Base-by-base conservation (phyloP, 2,113 vertebrate genomes). In the Corydoras sp. region DNA sequence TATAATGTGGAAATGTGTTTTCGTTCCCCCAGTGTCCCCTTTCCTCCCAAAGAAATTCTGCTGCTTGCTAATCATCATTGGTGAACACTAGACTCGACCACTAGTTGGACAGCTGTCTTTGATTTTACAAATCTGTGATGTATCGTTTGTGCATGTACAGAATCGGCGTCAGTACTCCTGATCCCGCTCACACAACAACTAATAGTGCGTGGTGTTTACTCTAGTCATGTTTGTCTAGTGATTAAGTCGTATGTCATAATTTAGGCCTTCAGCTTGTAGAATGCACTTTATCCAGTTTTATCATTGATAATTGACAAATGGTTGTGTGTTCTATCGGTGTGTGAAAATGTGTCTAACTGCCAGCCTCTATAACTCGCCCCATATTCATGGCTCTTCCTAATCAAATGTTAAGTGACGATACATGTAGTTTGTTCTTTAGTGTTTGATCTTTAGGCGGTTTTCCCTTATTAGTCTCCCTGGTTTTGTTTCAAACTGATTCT, bases 261-360 rank as follows among this genome's bases (percentile, higher is more conserved):
- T 53, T 53, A 14, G 79, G 72, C 77, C 81, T 84, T 83, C 80
- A 80, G 10, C 13, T 53, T 14, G 13, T 53, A 53, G 10, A 53
- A 53, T 53, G 51, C 51, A 53, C 51, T 53, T 53, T 53, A 53
- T 10, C 51, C 51, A 53, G 51, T 53, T 53, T 53, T 53, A 14
- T 53, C 3, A 10, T 10, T 53, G 5, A 53, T 14, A 14, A 32
- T 72, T 75, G 79, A 79, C 65, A 73, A 81, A 68, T 56, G 80
- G 82, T 75, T 82, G 10, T 53, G 51, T 53, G 3, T 53, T 14
- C 5, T 83, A 73, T 56, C 10, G 18, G 4, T 83, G 81, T 85
- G 5, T 56, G 75, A 82, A 75, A 80, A 1, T 83, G 81, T 85
- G 5, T 56, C 74, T 81, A 75, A 80, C 83, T 76, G 81, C 65